Percentiles rank a stretch among this genome's conserved stretches.
phyloP scores from a whole-genome alignment of 1,140 invertebrate species.

The Leguminivora glycinivorella region DNA sequence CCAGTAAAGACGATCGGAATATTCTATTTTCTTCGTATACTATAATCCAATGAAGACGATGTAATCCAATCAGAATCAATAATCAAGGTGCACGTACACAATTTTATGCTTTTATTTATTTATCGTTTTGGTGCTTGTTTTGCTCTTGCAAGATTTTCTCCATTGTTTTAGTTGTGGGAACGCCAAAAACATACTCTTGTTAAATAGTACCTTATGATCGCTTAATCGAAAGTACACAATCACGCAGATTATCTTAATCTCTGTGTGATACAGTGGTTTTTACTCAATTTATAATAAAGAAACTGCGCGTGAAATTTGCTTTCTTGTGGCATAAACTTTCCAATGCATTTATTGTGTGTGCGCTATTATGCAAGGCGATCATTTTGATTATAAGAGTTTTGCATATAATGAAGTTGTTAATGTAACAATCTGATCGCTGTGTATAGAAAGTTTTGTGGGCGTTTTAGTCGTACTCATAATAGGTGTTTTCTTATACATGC shows the following conservation, averaged over 20 bases:
- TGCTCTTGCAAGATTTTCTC: neutral
- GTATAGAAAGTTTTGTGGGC: neutral
- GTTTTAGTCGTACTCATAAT: conserved; percentile 25
- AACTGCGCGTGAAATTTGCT: conserved; percentile 34
- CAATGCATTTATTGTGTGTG: conserved; percentile 29
- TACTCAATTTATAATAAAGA: conserved; percentile 8
- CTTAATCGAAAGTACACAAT: neutral
- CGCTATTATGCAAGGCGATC: conserved; percentile 36
- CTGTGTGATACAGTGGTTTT: neutral
- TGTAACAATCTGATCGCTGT: neutral
- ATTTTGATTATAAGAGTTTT: conserved; percentile 32
- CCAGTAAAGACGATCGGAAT: conserved; percentile 50
- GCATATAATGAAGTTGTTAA: conserved; percentile 28
- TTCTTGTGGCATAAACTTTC: conserved; percentile 40
- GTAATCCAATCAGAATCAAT: neutral
- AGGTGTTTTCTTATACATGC: neutral
- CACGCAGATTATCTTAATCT: neutral
- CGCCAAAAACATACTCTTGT: neutral
- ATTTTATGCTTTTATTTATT: neutral
- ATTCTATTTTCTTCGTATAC: conserved; percentile 40
- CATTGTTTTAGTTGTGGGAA: neutral
- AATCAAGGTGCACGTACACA: neutral
- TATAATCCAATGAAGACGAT: neutral
- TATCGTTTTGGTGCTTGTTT: neutral
- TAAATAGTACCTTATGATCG: neutral